Evolutionary conservation across 2,797 vertebrate species (phyloP), one percentile per base, ranked within the genome.

Genomic region (Microhierax caerulescens): DNA sequence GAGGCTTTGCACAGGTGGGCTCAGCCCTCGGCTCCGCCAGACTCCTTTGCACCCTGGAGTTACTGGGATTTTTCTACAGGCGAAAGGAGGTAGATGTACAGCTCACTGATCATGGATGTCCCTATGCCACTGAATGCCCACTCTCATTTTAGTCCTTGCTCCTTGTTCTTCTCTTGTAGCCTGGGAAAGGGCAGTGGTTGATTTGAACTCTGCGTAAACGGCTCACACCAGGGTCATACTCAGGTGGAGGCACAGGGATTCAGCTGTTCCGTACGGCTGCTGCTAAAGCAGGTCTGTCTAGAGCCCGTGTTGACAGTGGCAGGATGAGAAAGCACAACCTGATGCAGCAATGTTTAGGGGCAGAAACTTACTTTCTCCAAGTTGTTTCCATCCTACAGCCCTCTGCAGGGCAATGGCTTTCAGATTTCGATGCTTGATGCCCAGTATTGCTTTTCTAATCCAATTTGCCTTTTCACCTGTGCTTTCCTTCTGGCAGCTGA

Each of bases 401-500:
- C 19, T 45, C 61, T 53, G 25, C 8, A 25, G 60, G 30, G 20
- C n/a, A 87, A 13, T 1, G 9, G 18, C 25, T 84, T 79, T 84
- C 63, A 82, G 39, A 54, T 91, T 70, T 91, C 82, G 30, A 15
- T 60, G 47, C 41, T 50, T 59, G 53, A 82, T 79, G 43, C 8
- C n/a, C 9, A 30, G 15, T 61, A 85, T 18, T 4, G 2, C 11
- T 67, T 47, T 91, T 68, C 41, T 60, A 74, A 94, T 53, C 18
- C 41, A 48, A 37, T 4, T 41, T 65, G 34, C 13, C 69, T 92
- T 59, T 57, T 78, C 34, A 94, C 28, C 32, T 72, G 13, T 95
- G 74, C 21, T 94, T 97, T 94, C 27, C 45, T 93, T 74, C 84
- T 83, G 88, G 56, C 93, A 95, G 72, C 63, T 77, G 95, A 84